phyloP scores from a whole-genome alignment of 2,113 vertebrate species.

The Rhinoderma darwinii region DNA sequence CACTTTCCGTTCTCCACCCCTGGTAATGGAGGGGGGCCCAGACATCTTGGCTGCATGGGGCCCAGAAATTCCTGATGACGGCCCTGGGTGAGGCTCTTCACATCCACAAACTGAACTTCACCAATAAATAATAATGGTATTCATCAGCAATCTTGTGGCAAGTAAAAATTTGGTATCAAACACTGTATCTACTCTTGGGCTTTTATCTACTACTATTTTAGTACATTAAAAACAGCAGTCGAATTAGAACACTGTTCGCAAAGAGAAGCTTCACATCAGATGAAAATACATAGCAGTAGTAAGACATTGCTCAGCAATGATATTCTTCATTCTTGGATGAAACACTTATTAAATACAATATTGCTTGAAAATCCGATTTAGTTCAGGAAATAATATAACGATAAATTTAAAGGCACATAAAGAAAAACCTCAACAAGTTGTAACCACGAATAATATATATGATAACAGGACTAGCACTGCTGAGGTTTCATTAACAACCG shows the following conservation, averaged over 20 bases:
- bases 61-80: too few relatives aligned
- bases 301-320: conserved; percentile 15
- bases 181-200: background rate
- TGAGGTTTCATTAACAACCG: too few relatives aligned
- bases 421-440: background rate
- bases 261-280: background rate
- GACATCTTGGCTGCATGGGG: too few relatives aligned
- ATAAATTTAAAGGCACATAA: background rate
- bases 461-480: background rate
- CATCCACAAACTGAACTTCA: too few relatives aligned
- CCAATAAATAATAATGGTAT: too few relatives aligned
- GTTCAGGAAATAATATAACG: background rate
- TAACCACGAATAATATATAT: background rate
- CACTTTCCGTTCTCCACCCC: too few relatives aligned
- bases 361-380: background rate
- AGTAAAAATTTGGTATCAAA: background rate
- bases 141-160: background rate
- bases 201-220: background rate
- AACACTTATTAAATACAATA: background rate
- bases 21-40: too few relatives aligned
- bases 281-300: background rate
- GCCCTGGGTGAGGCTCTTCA: too few relatives aligned
- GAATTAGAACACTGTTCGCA: background rate
- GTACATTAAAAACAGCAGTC: background rate
- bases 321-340: background rate